A percentile compares a stretch with the other conserved stretches of the same genome.
These are phyloP conservation scores for Mylabris sibirica DNA, from an alignment of 2,888 invertebrate species.

Conservation along the genomic window DNA sequence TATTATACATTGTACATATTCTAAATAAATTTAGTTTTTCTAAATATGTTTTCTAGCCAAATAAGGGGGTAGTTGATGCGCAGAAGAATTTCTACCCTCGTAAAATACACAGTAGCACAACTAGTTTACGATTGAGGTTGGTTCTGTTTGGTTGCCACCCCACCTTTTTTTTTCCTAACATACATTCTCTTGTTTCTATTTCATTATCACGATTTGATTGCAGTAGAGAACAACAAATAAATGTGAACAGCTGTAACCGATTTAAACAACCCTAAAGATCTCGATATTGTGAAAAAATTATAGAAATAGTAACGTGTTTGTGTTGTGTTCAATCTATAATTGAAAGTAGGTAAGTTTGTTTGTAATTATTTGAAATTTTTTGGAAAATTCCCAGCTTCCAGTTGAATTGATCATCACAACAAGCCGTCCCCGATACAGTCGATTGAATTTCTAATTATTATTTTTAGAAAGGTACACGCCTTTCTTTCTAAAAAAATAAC, in stretches of 20 bases:
- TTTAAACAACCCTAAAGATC: not conserved
- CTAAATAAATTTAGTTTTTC: not conserved
- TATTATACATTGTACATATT: too few species aligned
- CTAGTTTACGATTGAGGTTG: not conserved
- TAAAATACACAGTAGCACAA: not conserved
- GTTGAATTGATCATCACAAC: not conserved
- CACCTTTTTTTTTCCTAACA: not conserved
- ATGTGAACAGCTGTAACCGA: not conserved
- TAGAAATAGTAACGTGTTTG: too few species aligned
- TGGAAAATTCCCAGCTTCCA: not conserved
- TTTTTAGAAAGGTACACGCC: constrained; percentile 10
- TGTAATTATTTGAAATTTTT: not conserved
- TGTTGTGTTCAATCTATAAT: not conserved
- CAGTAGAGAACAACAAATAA: not conserved
- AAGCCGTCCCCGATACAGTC: not conserved
- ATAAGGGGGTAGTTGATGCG: constrained; percentile 1
- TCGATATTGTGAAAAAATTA: not conserved
- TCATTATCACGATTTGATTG: not conserved
- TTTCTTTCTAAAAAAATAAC: not conserved
- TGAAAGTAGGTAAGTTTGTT: not conserved
- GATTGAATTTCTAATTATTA: constrained; percentile 10
- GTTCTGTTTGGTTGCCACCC: not conserved
- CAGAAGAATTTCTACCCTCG: not conserved
- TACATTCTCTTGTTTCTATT: not conserved
- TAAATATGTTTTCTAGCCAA: not conserved